phyloP scores from a whole-genome alignment of 2,797 vertebrate species.

The Mus caroli region DNA sequence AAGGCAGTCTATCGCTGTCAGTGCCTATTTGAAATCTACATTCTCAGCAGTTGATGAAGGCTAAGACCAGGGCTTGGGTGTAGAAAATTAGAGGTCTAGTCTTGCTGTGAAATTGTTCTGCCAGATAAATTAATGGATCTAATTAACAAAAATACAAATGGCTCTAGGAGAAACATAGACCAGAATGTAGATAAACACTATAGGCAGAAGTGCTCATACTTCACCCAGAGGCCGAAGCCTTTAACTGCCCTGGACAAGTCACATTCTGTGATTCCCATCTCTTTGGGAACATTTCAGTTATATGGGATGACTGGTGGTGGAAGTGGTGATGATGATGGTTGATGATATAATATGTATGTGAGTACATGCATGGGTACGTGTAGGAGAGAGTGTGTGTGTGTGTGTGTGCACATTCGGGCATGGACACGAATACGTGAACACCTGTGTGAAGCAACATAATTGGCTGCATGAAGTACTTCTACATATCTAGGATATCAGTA shows the following conservation, averaged over 20 bases:
- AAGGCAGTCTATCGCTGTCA: background rate
- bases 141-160: slow-evolving; percentile 69
- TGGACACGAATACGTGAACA: no score
- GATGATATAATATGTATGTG: no score
- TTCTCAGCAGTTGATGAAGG: slow-evolving; percentile 48
- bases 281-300: slow-evolving; percentile 10
- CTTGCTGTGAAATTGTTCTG: slow-evolving; percentile 71
- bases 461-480: background rate
- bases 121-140: slow-evolving; percentile 47
- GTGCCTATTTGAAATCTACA: slow-evolving; percentile 62
- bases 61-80: slow-evolving; percentile 7
- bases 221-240: background rate
- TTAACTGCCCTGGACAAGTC: background rate
- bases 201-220: background rate
- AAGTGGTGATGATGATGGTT: background rate
- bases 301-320: background rate
- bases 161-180: slow-evolving; percentile 59
- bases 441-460: background rate
- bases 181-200: slow-evolving; percentile 58
- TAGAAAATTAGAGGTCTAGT: slow-evolving; percentile 58
- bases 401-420: rapidly evolving
- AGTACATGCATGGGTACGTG: no score
- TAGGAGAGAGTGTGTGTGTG: background rate
- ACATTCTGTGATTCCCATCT: background rate
- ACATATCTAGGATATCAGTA: slow-evolving; percentile 22